These are phyloP conservation scores for Brachionus angularis DNA, from an alignment of 1,140 invertebrate genomes.

Conservation along the genomic window DNA sequence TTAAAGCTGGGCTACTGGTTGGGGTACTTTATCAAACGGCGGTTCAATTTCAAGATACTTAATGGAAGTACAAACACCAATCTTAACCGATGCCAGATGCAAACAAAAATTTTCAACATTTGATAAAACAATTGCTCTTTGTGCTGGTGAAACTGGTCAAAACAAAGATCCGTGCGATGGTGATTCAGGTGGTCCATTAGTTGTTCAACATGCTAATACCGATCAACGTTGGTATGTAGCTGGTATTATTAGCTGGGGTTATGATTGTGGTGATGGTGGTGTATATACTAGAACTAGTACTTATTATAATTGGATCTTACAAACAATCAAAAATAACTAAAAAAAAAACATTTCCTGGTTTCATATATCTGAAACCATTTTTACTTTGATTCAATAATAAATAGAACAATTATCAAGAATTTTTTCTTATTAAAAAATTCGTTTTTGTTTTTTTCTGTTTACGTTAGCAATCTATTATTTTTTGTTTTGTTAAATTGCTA, in stretches of 20 bases:
- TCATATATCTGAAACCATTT: too few species aligned
- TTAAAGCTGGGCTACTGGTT: conserved; percentile 39
- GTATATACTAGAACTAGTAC: conserved; percentile 27
- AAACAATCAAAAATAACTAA: conserved; percentile 2
- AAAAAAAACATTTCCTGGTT: neutral
- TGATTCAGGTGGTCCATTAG: conserved; percentile 44
- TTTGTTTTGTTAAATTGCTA: too few species aligned
- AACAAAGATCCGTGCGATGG: conserved; percentile 34
- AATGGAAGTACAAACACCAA: conserved; percentile 37
- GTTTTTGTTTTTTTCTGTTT: too few species aligned
- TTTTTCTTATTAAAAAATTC: too few species aligned
- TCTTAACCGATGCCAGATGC: conserved; percentile 24
- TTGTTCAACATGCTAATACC: neutral
- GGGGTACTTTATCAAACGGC: conserved; percentile 23
- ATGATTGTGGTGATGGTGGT: conserved; percentile 44
- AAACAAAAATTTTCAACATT: conserved; percentile 30
- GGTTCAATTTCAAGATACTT: conserved; percentile 34
- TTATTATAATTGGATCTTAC: conserved; percentile 22
- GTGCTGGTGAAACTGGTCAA: conserved; percentile 32
- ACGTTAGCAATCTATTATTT: too few species aligned
- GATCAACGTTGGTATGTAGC: conserved; percentile 2
- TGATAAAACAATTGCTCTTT: conserved; percentile 7
- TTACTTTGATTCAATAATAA: too few species aligned
- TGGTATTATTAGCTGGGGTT: conserved; percentile 25
- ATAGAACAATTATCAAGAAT: too few species aligned